A percentile compares a stretch with the other conserved stretches of the same genome.
These are phyloP conservation scores for Falco berigora DNA, from an alignment of 2,797 vertebrate genomes.

Conservation along the genomic window DNA sequence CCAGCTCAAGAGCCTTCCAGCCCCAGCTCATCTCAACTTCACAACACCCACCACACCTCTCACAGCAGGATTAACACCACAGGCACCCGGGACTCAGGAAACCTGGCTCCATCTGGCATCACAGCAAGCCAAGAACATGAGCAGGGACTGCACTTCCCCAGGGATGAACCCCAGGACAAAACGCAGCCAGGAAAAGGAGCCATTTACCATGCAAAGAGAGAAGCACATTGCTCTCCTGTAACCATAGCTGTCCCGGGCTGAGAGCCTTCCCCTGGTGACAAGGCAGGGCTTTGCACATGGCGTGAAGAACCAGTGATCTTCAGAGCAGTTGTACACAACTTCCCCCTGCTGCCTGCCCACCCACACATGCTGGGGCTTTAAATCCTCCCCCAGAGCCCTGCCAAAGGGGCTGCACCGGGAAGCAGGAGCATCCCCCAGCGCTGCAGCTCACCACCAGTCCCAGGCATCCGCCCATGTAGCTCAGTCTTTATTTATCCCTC, in stretches of 20 bases:
- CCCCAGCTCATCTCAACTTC: background rate
- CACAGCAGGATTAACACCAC: background rate
- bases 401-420: background rate
- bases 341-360: background rate
- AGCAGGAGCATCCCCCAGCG: background rate
- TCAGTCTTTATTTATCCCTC: conserved; percentile 1
- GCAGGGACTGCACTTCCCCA: background rate
- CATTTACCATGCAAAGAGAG: background rate
- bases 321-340: background rate
- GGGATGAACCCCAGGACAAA: background rate
- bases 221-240: background rate
- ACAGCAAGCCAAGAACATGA: background rate
- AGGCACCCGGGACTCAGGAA: background rate
- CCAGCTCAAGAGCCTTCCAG: background rate
- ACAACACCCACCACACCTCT: background rate
- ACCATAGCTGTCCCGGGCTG: background rate
- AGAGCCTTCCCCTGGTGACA: background rate
- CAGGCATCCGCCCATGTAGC: background rate
- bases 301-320: background rate
- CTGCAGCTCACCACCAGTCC: background rate
- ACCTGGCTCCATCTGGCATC: background rate
- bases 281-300: background rate
- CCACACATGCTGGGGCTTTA: background rate
- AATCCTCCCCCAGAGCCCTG: background rate
- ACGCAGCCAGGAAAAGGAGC: background rate